Percentiles rank a stretch among this genome's conserved stretches.
These are phyloP conservation scores for Cassiopea andromeda DNA, from an alignment of 30 jellyfish, hydroid and myxozoan species.

Conservation along the genomic window DNA sequence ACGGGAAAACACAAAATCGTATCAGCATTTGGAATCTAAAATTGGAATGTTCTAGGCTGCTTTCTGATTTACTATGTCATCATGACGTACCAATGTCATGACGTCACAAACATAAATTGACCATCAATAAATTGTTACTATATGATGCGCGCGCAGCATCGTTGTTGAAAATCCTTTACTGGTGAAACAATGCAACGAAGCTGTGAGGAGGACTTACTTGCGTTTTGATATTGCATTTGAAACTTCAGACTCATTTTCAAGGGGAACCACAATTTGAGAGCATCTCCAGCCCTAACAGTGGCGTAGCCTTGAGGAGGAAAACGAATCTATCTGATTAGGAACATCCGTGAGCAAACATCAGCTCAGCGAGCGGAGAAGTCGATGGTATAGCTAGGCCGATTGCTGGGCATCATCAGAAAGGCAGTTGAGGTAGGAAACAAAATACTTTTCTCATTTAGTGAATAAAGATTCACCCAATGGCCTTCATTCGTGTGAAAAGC, in stretches of 20 bases:
- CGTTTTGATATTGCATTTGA: conserved; percentile 1
- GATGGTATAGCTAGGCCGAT: background rate
- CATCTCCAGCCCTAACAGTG: background rate
- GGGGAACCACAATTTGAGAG: background rate
- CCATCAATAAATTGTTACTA: conserved; percentile 44
- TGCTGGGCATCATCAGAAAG: conserved; percentile 6
- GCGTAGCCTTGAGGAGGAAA: background rate
- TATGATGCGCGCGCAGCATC: conserved; percentile 55
- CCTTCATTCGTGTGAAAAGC: too few species aligned
- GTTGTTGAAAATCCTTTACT: conserved; percentile 35
- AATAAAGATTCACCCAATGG: too few species aligned
- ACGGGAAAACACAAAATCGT: too few species aligned
- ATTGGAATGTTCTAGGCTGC: background rate
- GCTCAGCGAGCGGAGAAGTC: background rate
- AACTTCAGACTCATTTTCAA: conserved; percentile 14
- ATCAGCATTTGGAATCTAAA: background rate
- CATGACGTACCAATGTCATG: conserved; percentile 32
- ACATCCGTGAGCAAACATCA: background rate
- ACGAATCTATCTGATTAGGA: background rate
- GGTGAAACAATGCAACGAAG: conserved; percentile 80
- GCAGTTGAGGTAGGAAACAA: background rate
- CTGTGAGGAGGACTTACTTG: conserved; percentile 66
- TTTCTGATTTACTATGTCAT: conserved; percentile 2
- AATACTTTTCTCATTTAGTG: background rate
- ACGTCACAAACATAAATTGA: conserved; percentile 39